Evolutionary conservation across 92 coral and sea anemone species (phyloP), one percentile per base, ranked within the genome.

Genomic region (Diadumene lineata): DNA sequence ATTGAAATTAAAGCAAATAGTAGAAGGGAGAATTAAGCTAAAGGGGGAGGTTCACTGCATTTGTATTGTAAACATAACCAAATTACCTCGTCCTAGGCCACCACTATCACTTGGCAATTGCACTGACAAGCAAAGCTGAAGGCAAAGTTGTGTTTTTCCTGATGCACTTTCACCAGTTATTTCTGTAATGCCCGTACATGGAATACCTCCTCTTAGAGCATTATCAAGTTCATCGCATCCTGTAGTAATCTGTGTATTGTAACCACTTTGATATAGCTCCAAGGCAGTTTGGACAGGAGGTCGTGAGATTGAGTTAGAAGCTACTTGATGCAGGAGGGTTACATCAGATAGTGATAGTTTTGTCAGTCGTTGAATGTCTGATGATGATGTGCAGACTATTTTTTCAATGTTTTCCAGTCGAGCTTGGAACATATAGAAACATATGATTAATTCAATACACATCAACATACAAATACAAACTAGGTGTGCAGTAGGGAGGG

Each of bases 121-220:
- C 60, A 94, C 98, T 17, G 94, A 72, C 61, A 94, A 74, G 43
- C 97, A 94, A 18, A 94, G 73, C 78, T 94, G 98, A 24, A 94
- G 74, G 74, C 97, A 94, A 21, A 92, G 58, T 78, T 94, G 98
- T 24, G 98, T 94, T 65, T 94, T 94, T 19, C 98, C 98, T 43
- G 91, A 83, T 8, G 92, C 89, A 81, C 98, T 94, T 64, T 86
- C 94, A 16, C 98, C 98, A 30, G 90, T 86, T 16, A 94, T 81
- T 73, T 94, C 98, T 24, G 98, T 94, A 50, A 94, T 81, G 0
- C 97, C 94, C 30, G 77, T 82, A 18, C 84, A 86, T 44, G 87
- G 74, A 55, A 94, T 79, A 22, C 98, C 98, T 43, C 98, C 97
- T 34, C 71, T 72, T 1, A 94, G 86, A 17, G 75, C 75, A 21